Base-by-base conservation (phyloP, 2,888 invertebrate genomes). In the Drosophila anomelani region DNA sequence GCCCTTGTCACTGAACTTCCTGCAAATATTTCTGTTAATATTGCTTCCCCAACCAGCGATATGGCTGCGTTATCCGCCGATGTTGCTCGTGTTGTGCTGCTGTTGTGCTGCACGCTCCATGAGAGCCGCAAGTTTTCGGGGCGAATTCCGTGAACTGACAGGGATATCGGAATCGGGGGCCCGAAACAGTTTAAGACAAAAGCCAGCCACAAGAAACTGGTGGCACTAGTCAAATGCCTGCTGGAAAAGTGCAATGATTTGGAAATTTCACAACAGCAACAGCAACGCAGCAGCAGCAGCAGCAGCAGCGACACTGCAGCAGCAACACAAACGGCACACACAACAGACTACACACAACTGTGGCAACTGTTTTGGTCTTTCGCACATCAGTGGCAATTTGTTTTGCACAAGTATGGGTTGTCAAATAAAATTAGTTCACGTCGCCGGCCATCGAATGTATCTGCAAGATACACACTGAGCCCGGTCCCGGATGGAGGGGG, bases 321-420 rank as follows among this genome's bases (percentile, higher is more conserved):
- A 62, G 44, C 73, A 66, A 59, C 64, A 54, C 74, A 54, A 20
- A 49, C 58, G 47, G 38, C 59, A 72, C 49, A 49, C 49, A 20
- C 51, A 51, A 20, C 51, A 51, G 34, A 34, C 51, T 34, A 46
- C 41, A 53, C 61, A 46, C 63, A 68, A 62, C 34, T 73, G 64
- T 66, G 67, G 62, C 72, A 78, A 79, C 80, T 89, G 87, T 74
- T 90, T 87, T 82, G 85, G 83, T 85, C 88, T 83, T 91, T 91
- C 91, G 89, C 90, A 90, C 90, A 91, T 90, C 90, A 90, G 90
- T 90, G 90, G 91, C 90, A 90, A 90, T 90, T 90, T 90, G 91
- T 84, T 91, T 90, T 90, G 90, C 91, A 90, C 91, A 90, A 90
- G 88, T 91, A 89, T 88, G 90, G 89, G 90, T 90, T 90, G 90